A percentile compares a stretch with the other conserved stretches of the same genome.
These are phyloP conservation scores for Xyrichtys novacula DNA, from an alignment of 2,797 vertebrate species.

Conservation along the genomic window DNA sequence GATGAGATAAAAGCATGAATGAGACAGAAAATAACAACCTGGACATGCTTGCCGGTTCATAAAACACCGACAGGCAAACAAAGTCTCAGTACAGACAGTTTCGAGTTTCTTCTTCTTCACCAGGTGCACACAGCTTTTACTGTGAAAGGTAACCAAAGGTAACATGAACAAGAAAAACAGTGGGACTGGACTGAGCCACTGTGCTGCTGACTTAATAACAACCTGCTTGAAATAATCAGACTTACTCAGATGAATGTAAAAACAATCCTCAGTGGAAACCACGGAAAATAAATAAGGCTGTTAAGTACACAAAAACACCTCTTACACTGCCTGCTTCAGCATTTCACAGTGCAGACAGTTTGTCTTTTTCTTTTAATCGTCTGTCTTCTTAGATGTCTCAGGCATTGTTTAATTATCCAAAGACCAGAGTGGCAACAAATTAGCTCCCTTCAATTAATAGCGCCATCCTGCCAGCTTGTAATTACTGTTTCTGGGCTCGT, in stretches of 20 bases:
- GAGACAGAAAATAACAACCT: conserved; percentile 1
- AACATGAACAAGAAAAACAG: conserved; percentile 11
- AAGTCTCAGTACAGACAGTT: conserved; percentile 3
- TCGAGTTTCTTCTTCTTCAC: conserved; percentile 39
- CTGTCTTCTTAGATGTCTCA: conserved; percentile 41
- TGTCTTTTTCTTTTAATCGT: conserved; percentile 19
- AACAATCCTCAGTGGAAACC: conserved; percentile 3
- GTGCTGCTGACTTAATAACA: conserved; percentile 13
- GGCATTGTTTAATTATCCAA: conserved; percentile 52
- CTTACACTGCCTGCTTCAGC: not conserved
- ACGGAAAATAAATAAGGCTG: conserved; percentile 1
- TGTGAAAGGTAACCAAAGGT: conserved; percentile 16
- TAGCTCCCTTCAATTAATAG: conserved; percentile 63
- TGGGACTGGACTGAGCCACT: conserved; percentile 2
- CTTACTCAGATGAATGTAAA: conserved; percentile 19
- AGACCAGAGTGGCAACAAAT: conserved; percentile 58
- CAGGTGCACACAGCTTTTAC: conserved; percentile 12
- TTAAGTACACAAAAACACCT: not conserved
- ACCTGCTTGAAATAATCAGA: conserved; percentile 34
- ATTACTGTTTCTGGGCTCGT: conserved; percentile 69
- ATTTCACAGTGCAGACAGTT: conserved; percentile 9
- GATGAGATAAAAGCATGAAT: conserved; percentile 68
- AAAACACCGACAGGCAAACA: conserved; percentile 34
- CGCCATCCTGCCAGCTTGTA: conserved; percentile 59
- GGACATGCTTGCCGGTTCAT: conserved; percentile 33